Base-by-base conservation (phyloP, 92 coral and sea anemone species). In the Porites divaricata region DNA sequence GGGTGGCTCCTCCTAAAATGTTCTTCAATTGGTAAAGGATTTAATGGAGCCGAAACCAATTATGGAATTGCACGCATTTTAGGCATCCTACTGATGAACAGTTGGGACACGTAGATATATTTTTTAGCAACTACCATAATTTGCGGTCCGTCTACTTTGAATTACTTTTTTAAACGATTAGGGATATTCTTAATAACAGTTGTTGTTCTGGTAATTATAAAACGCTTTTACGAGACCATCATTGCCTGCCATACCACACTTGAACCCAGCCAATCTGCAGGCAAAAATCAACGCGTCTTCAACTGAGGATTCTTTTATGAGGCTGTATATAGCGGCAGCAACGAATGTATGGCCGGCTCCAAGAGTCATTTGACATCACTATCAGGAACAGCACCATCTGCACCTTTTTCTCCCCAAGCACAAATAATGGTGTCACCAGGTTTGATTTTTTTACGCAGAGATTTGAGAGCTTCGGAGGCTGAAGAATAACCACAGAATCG, bases 321-420 rank as follows among this genome's bases (percentile, higher is more conserved):
- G 82, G 65, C 88, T 82, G 50, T 28, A 74, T 10, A 95, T 88
- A 22, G 86, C 93, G 9, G 93, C 98, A 5, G 98, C 98, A 76
- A 89, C 79, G 81, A 95, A 95, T n/a, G 98, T 92, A 72, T 95
- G 98, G 2, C 98, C 98, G 16, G 98, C 98, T 12, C 98, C 98
- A 26, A 95, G 88, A 9, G 98, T 91, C 89, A 92, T 28, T 83
- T 77, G 9, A 81, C 73, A 28, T 28, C 41, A 28, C 41, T 5
- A 28, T 28, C 41, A 5, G 41, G 41, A 28, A 4, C 41, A 28
- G 87, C 82, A 25, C 89, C 98, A 81, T 91, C 90, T 19, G 98
- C 98, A 76, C 98, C 98, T 50, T 72, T 62, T 24, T 78, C 72
- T 45, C 97, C 98, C 98, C 98, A 96, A 8, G 96, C 90, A 70